Base-by-base conservation (phyloP, 2,113 vertebrate genomes). In the Petromus typicus region DNA sequence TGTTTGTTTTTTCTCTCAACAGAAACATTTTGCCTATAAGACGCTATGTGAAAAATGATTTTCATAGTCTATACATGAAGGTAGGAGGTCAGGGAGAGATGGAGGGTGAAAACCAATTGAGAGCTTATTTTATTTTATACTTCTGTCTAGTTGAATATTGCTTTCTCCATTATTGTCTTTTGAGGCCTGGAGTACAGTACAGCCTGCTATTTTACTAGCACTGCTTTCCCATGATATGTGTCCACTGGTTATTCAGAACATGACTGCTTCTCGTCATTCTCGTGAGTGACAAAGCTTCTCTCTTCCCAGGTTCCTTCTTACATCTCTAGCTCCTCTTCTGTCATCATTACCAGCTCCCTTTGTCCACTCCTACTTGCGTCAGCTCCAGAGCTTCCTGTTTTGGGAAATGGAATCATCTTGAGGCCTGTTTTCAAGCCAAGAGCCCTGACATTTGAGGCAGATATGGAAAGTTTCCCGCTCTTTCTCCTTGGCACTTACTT, bases 121-220 rank as follows among this genome's bases (percentile, higher is more conserved):
- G 48, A 92, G n/a, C 16, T 93, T 76, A 3, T 86, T 91, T 79
- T 93, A 79, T 75, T 48, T 95, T 59, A 82, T 30, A 59, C 20
- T 48, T 12, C 73, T 91, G 30, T 81, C 71, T 73, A 45, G n/a
- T 71, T 73, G 32, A 89, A 27, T 93, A 91, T 67, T 86, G 14
- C 63, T 86, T 86, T 63, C 56, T 83, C 13, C 22, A 9, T 67
- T n/a, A 79, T 34, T 84, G 57, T 14, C 71, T n/a, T 85, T 37
- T 81, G 57, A 91, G 23, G 45, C 57, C 86, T 51, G 25, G 73
- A 30, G 25, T n/a, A 61, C 18, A 43, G 56, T 13, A 22, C 25
- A 22, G 27, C 40, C 17, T 57, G 10, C 57, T 86, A 61, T 54
- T 78, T 78, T 51, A 57, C 54, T 34, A 57, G n/a, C n/a, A 57